Percentiles rank a stretch among this genome's conserved stretches.
Evolutionary conservation across 2,797 vertebrate genomes (phyloP).

Genomic region (Nasua narica): DNA sequence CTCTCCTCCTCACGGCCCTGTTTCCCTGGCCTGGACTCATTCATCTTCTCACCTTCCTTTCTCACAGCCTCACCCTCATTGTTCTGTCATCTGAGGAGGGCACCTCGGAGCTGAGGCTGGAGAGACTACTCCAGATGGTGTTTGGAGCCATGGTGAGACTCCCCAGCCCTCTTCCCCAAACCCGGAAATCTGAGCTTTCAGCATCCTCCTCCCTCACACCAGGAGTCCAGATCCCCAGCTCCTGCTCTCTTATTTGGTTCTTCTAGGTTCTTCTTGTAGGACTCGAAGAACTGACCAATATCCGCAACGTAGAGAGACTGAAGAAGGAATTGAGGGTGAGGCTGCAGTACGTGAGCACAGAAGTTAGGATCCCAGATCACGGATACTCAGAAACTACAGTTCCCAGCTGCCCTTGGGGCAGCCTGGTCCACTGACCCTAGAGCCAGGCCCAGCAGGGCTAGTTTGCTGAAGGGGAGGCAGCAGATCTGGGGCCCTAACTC

Average conservation of each 20-base stretch:
- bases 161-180: not conserved
- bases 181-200: not conserved
- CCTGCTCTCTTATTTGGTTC: not conserved
- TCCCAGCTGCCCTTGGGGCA: slow-evolving; percentile 61
- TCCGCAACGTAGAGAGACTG: slow-evolving; percentile 91
- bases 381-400: not conserved
- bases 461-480: not conserved
- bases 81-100: slow-evolving; percentile 84
- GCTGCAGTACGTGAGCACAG: not conserved
- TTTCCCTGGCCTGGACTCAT: not conserved
- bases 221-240: not conserved
- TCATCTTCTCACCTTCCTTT: not conserved
- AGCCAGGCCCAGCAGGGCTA: not conserved
- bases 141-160: slow-evolving; percentile 92
- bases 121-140: slow-evolving; percentile 90
- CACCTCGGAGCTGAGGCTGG: slow-evolving; percentile 83
- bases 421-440: slow-evolving; percentile 67
- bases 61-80: slow-evolving; percentile 90
- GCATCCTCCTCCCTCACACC: not conserved
- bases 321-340: slow-evolving; percentile 90
- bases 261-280: slow-evolving; percentile 89
- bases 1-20: rapidly evolving
- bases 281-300: slow-evolving; percentile 88
- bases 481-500: too few relatives aligned
- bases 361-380: not conserved